A percentile compares a stretch with the other conserved stretches of the same genome.
Evolutionary conservation across 2,888 invertebrate species (phyloP).

Genomic region (Drosophila atroscutellata): DNA sequence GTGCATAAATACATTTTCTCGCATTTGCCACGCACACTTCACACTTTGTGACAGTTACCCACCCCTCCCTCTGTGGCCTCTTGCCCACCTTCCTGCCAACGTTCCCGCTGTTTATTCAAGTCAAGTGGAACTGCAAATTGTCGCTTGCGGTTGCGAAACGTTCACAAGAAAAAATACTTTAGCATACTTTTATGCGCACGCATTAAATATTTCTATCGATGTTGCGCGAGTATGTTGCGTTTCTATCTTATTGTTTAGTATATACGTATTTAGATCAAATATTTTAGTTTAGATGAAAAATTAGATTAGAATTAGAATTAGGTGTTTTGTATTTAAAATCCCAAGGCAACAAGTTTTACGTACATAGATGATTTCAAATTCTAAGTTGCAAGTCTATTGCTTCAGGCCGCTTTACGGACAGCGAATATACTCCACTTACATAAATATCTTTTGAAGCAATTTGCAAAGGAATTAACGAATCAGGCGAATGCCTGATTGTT

Average conservation of each 20-base stretch:
- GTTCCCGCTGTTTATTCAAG: slow-evolving; percentile 18
- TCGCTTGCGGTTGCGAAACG: slow-evolving; percentile 43
- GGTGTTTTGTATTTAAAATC: not conserved
- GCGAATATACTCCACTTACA: not conserved
- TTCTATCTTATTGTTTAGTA: slow-evolving; percentile 21
- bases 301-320: too few relatives aligned
- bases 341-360: not conserved
- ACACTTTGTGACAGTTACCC: slow-evolving; percentile 21
- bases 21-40: slow-evolving; percentile 65
- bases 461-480: not conserved
- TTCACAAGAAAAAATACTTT: slow-evolving; percentile 58
- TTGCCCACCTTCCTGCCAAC: not conserved
- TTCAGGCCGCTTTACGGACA: not conserved
- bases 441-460: not conserved
- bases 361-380: not conserved
- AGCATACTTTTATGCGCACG: slow-evolving; percentile 64
- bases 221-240: slow-evolving; percentile 8
- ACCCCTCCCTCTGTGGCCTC: not conserved
- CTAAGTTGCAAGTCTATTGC: not conserved
- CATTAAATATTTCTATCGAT: slow-evolving; percentile 55
- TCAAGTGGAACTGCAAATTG: slow-evolving; percentile 68
- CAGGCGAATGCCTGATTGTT: not conserved
- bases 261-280: not conserved
- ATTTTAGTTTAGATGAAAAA: not conserved
- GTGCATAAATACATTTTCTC: slow-evolving; percentile 79